A percentile compares a stretch with the other conserved stretches of the same genome.
These are phyloP conservation scores for Phacellophora camtschatica DNA, from an alignment of 30 jellyfish, hydroid and myxozoan species.

Conservation along the genomic window DNA sequence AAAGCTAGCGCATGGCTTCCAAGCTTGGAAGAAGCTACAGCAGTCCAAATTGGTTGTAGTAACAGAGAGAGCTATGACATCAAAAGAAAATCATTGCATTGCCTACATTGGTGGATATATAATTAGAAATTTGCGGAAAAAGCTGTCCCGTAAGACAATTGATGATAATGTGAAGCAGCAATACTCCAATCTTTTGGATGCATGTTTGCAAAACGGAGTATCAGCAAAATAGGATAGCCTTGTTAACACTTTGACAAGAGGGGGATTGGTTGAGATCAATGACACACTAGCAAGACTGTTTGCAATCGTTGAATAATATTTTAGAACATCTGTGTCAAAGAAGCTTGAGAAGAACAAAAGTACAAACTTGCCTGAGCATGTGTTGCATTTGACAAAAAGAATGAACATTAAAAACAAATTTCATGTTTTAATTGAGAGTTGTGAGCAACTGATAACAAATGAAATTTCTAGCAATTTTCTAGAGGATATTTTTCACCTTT, in stretches of 20 bases:
- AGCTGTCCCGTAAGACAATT: slow-evolving; percentile 23
- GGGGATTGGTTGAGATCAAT: slow-evolving; percentile 39
- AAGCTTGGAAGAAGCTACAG: slow-evolving; percentile 7
- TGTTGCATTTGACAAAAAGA: slow-evolving; percentile 32
- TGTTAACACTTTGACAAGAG: slow-evolving; percentile 54
- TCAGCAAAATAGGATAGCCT: slow-evolving; percentile 47
- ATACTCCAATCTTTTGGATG: slow-evolving; percentile 39
- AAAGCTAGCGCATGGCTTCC: slow-evolving; percentile 27
- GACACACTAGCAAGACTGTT: slow-evolving; percentile 31
- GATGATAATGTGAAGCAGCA: slow-evolving; percentile 53
- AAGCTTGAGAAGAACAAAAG: not conserved
- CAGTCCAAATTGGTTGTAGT: slow-evolving; percentile 1
- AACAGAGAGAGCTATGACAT: not conserved
- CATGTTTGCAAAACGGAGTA: slow-evolving; percentile 23
- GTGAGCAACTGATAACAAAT: slow-evolving; percentile 27
- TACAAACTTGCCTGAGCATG: slow-evolving; percentile 40
- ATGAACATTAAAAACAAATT: slow-evolving; percentile 34
- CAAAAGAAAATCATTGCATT: slow-evolving; percentile 18
- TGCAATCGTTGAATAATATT: slow-evolving; percentile 15
- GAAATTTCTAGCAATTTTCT: slow-evolving; percentile 30
- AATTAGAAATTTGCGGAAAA: slow-evolving; percentile 34
- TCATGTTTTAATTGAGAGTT: slow-evolving; percentile 51
- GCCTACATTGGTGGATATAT: slow-evolving; percentile 39
- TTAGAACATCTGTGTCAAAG: not conserved
- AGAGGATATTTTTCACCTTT: slow-evolving; percentile 32